A percentile compares a stretch with the other conserved stretches of the same genome.
Evolutionary conservation across 1,140 invertebrate species (phyloP).

Genomic region (Drosophila watanabei): DNA sequence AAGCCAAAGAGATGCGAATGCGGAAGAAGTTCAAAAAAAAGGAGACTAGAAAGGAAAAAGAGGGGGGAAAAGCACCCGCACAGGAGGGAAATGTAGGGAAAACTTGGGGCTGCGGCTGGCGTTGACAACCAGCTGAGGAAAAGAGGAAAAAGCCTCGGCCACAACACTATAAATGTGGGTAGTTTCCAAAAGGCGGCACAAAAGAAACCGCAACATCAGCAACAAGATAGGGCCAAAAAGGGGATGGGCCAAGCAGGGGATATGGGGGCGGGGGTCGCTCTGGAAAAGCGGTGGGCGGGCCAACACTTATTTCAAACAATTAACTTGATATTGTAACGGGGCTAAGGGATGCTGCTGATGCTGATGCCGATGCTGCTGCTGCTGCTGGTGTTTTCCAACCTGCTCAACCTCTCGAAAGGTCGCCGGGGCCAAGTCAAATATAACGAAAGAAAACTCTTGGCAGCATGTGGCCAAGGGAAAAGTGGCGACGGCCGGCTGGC

Average conservation of each 20-base stretch:
- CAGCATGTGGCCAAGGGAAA: conserved; percentile 70
- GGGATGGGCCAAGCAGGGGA: background rate
- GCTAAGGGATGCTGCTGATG: conserved; percentile 54
- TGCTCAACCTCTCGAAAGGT: conserved; percentile 63
- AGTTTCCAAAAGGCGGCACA: conserved; percentile 70
- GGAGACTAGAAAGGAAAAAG: background rate
- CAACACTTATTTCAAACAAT: conserved; percentile 84
- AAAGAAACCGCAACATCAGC: conserved; percentile 84
- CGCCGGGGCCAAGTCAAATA: conserved; percentile 65
- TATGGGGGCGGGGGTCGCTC: background rate
- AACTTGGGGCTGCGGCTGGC: conserved; percentile 58
- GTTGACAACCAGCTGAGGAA: conserved; percentile 64
- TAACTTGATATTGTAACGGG: conserved; percentile 83
- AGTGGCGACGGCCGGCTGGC: conserved; percentile 6
- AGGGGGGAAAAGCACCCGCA: conserved; percentile 3
- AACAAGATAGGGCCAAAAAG: conserved; percentile 38
- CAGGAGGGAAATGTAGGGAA: conserved; percentile 17
- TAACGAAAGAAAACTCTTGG: conserved; percentile 55
- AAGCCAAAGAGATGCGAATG: conserved; percentile 51
- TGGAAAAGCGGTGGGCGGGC: conserved; percentile 25
- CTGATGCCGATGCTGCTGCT: conserved; percentile 33
- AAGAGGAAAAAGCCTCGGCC: conserved; percentile 53
- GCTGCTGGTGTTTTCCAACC: conserved; percentile 25
- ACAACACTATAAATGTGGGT: conserved; percentile 82
- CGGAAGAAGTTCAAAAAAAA: conserved; percentile 35